Conservation (phyloP, 1,140 invertebrate species). For the Tetramorium parvispinum region DNA sequence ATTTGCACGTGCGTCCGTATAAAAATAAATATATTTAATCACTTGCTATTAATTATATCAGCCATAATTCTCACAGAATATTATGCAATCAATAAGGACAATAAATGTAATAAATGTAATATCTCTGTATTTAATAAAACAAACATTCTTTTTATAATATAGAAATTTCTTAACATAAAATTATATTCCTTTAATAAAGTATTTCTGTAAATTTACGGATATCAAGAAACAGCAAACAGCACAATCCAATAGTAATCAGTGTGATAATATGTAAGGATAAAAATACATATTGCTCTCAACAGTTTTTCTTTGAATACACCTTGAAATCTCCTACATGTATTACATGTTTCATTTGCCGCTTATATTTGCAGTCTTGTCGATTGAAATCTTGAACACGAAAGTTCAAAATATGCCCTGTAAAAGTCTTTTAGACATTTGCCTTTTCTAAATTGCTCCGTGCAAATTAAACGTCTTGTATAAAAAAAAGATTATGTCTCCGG, state of each 20-base stretch:
- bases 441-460: constrained; percentile 3
- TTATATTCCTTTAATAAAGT: neutral
- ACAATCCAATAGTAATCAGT: constrained; percentile 12
- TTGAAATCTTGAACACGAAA: neutral
- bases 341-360: neutral
- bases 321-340: constrained; percentile 8
- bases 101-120: constrained; percentile 46
- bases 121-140: constrained; percentile 49
- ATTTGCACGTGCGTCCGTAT: constrained; percentile 34
- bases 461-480: constrained; percentile 46
- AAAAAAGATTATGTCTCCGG: constrained; percentile 82
- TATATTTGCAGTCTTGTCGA: constrained; percentile 21
- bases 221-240: neutral
- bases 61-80: neutral
- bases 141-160: constrained; percentile 39
- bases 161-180: constrained; percentile 32
- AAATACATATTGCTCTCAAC: constrained; percentile 47
- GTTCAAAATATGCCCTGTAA: neutral
- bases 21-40: constrained; percentile 19
- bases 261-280: neutral
- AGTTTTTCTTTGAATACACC: neutral
- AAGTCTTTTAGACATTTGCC: constrained; percentile 47
- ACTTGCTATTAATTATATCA: constrained; percentile 12
- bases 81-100: constrained; percentile 30
- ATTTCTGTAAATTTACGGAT: neutral